Percentiles rank a stretch among this genome's conserved stretches.
Evolutionary conservation across 2,888 invertebrate species (phyloP).

Genomic region (Sarcophaga carnaria): DNA sequence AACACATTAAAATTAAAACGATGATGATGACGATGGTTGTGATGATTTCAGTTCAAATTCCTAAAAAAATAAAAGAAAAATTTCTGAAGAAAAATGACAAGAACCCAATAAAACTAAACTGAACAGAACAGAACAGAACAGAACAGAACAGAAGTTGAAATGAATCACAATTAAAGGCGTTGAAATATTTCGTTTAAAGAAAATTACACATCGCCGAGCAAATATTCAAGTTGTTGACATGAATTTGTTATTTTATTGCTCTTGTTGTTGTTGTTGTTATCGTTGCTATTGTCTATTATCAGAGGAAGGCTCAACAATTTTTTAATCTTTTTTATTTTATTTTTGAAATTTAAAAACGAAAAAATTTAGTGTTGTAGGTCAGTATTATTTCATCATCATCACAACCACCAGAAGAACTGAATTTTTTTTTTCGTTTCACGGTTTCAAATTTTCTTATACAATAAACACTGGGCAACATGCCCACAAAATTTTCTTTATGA

Average conservation of each 20-base stretch:
- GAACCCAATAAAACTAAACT: too few species aligned
- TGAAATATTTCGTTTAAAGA: background rate
- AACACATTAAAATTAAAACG: too few species aligned
- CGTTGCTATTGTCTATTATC: background rate
- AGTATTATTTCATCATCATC: slow-evolving; percentile 37
- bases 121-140: too few species aligned
- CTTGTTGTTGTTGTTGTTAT: background rate
- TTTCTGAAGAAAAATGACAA: too few species aligned
- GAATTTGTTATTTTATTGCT: slow-evolving; percentile 11
- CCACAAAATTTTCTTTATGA: background rate
- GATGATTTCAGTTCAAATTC: too few species aligned
- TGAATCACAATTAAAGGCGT: background rate
- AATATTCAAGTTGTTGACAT: slow-evolving; percentile 35
- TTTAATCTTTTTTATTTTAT: background rate
- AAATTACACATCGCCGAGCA: slow-evolving; percentile 37
- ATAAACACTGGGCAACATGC: background rate
- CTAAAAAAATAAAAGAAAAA: too few species aligned
- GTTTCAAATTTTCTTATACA: background rate
- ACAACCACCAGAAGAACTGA: background rate
- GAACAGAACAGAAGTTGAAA: background rate
- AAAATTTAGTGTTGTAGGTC: slow-evolving; percentile 62
- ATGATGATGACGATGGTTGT: too few species aligned
- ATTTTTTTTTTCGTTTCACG: background rate
- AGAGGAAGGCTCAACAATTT: background rate
- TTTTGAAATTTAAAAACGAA: slow-evolving; percentile 6